These are phyloP conservation scores for Epirrhoe tristata DNA, from an alignment of 2,888 invertebrate species.

Conservation along the genomic window DNA sequence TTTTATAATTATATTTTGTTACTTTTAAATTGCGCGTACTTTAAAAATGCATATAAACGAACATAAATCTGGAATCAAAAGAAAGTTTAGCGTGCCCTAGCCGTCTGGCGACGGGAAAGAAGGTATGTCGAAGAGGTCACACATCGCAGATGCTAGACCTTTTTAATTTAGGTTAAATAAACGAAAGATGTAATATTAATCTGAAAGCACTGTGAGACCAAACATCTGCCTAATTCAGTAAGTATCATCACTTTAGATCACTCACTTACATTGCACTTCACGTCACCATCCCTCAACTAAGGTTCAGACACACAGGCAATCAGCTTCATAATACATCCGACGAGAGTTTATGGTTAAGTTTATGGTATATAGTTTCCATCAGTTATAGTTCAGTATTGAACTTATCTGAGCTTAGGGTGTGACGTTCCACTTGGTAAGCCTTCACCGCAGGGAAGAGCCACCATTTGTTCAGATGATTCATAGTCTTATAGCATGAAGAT, in stretches of 20 bases:
- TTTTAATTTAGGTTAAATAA: slow-evolving; percentile 23
- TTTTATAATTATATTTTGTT: slow-evolving; percentile 12
- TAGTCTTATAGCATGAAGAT: slow-evolving; percentile 55
- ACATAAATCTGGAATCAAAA: slow-evolving; percentile 47
- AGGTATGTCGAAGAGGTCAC: slow-evolving; percentile 18
- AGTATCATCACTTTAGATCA: slow-evolving; percentile 16
- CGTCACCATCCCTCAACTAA: slow-evolving; percentile 20
- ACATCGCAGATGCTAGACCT: slow-evolving; percentile 18
- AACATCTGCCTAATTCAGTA: slow-evolving; percentile 27
- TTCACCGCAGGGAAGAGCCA: slow-evolving; percentile 61
- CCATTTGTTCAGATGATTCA: slow-evolving; percentile 48
- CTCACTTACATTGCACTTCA: slow-evolving; percentile 28
- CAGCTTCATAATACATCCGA: slow-evolving; percentile 39
- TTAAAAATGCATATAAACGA: slow-evolving; percentile 23
- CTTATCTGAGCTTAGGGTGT: slow-evolving; percentile 64
- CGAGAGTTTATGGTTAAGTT: slow-evolving; percentile 26
- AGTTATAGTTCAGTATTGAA: slow-evolving; percentile 49
- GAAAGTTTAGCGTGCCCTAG: slow-evolving; percentile 44
- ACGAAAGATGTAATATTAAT: slow-evolving; percentile 36
- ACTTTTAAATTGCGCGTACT: slow-evolving; percentile 14
- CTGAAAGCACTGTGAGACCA: slow-evolving; percentile 34
- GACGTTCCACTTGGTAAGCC: slow-evolving; percentile 64
- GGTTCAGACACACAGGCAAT: slow-evolving; percentile 38
- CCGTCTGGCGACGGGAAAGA: slow-evolving; percentile 35
- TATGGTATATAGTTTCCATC: slow-evolving; percentile 31